Evolutionary conservation across 2,797 vertebrate species (phyloP).

Genomic region (Sebastiscus albofasciatus): DNA sequence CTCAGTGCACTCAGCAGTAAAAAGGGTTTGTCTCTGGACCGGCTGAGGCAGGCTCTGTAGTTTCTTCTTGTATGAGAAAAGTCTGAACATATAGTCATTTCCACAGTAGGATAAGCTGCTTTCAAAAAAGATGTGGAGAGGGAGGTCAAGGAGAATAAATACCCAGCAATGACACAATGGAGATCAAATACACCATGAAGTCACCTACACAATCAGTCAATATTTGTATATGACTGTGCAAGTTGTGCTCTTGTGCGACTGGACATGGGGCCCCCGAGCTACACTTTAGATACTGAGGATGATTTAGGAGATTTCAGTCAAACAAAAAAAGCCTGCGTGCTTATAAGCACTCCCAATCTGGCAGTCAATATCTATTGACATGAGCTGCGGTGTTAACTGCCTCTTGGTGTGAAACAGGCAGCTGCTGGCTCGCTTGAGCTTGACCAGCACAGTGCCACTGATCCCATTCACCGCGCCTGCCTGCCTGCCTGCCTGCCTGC

Average conservation of each 20-base stretch:
- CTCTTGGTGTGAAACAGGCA: constrained; percentile 73
- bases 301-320: constrained; percentile 68
- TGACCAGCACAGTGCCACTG: constrained; percentile 74
- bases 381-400: constrained; percentile 69
- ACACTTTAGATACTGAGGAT: constrained; percentile 57
- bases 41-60: constrained; percentile 65
- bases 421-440: constrained; percentile 71
- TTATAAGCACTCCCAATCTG: constrained; percentile 72
- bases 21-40: constrained; percentile 78
- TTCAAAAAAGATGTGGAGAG: constrained; percentile 45
- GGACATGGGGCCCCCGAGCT: constrained; percentile 29
- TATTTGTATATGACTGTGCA: constrained; percentile 18
- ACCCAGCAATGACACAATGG: constrained; percentile 43
- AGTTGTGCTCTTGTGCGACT: constrained; percentile 44
- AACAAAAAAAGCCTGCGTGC: constrained; percentile 60
- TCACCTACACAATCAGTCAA: constrained; percentile 34
- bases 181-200: constrained; percentile 56
- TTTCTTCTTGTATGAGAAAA: constrained; percentile 65
- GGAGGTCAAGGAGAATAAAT: constrained; percentile 41
- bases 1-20: constrained; percentile 76
- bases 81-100: constrained; percentile 56
- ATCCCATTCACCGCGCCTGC: constrained; percentile 73
- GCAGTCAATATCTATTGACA: constrained; percentile 81
- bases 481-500: constrained; percentile 33
- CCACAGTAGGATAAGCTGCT: constrained; percentile 56